phyloP scores from a whole-genome alignment of 2,888 invertebrate genomes.

The Amphipyra tragopoginis region DNA sequence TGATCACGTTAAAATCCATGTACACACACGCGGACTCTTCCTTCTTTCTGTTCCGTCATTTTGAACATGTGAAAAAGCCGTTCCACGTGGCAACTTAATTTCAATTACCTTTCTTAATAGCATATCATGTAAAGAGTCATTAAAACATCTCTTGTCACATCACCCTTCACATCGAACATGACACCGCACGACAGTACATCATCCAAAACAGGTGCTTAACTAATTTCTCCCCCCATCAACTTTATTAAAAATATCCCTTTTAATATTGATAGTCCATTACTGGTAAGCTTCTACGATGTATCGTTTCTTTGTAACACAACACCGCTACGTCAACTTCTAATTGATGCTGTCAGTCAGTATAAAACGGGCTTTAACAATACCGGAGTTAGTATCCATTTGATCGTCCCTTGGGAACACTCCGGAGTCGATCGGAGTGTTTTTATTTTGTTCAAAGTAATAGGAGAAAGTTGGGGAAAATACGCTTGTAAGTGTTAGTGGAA shows the following conservation, averaged over 20 bases:
- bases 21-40: neutral
- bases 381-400: slow-evolving; percentile 68
- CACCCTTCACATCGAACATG: slow-evolving; percentile 30
- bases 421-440: slow-evolving; percentile 67
- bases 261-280: slow-evolving; percentile 86
- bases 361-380: slow-evolving; percentile 75
- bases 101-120: slow-evolving; percentile 16
- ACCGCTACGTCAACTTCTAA: slow-evolving; percentile 86
- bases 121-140: slow-evolving; percentile 10
- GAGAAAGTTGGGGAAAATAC: slow-evolving; percentile 40
- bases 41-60: neutral
- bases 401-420: slow-evolving; percentile 74
- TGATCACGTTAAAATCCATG: too few species aligned
- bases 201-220: slow-evolving; percentile 50
- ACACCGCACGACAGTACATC: slow-evolving; percentile 42
- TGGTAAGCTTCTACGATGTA: slow-evolving; percentile 75
- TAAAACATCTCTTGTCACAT: slow-evolving; percentile 38
- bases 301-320: slow-evolving; percentile 84
- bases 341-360: slow-evolving; percentile 89
- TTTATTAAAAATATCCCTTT: slow-evolving; percentile 73
- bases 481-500: slow-evolving; percentile 22
- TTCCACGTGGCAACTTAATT: slow-evolving; percentile 12
- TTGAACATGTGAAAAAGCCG: neutral
- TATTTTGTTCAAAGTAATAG: slow-evolving; percentile 59
- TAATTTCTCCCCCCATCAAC: slow-evolving; percentile 48